Conservation (phyloP, 2,113 vertebrate genomes). For the Uropsilus gracilis region DNA sequence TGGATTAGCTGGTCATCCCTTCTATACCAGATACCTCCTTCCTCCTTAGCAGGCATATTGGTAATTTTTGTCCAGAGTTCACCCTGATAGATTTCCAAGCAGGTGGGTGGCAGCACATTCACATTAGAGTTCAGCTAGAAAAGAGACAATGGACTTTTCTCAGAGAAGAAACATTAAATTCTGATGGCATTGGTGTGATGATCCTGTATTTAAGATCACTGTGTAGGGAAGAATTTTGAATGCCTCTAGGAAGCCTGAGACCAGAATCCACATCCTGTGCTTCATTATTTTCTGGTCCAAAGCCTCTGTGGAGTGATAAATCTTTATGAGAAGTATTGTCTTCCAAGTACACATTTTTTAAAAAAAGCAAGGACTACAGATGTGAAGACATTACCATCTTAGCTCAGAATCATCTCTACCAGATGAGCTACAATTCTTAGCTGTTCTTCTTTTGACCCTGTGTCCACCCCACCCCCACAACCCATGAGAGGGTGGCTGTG, state of each 20-base stretch:
- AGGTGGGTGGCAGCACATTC: not conserved
- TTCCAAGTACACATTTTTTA: not conserved
- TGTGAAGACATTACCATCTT: not conserved
- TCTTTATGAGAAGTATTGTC: not conserved
- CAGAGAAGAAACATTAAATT: not conserved
- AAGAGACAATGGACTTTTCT: not conserved
- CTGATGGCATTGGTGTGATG: not conserved
- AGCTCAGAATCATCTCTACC: not conserved
- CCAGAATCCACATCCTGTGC: not conserved
- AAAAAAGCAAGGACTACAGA: not conserved
- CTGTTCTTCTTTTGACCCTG: not conserved
- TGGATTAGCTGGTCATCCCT: not conserved
- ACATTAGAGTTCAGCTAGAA: not conserved
- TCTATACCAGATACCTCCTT: rapidly evolving
- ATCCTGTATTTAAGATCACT: not conserved
- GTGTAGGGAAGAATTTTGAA: not conserved
- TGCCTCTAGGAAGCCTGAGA: not conserved
- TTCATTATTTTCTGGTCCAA: conserved; percentile 37
- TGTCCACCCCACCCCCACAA: not conserved
- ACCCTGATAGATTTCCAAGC: not conserved
- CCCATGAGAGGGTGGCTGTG: not conserved
- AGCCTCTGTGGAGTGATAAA: not conserved
- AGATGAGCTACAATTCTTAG: not conserved
- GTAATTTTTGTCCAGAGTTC: not conserved
- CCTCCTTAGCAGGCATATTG: not conserved